phyloP scores from a whole-genome alignment of 2,113 vertebrate genomes.

The Pelobates fuscus region DNA sequence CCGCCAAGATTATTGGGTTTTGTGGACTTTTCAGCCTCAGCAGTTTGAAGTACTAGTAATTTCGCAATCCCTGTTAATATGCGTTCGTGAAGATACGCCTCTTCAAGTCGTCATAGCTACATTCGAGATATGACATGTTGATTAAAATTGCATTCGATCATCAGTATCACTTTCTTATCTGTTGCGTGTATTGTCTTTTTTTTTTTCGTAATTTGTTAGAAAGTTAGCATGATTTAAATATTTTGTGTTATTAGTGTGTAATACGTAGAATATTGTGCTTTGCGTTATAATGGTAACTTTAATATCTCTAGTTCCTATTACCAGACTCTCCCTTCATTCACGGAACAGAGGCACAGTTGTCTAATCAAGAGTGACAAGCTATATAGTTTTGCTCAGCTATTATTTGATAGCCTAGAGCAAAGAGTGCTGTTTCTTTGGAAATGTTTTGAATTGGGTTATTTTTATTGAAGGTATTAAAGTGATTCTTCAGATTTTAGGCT shows the following conservation, averaged over 20 bases:
- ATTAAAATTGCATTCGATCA: slow-evolving; percentile 74
- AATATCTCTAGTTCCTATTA: slow-evolving; percentile 96
- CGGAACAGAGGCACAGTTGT: slow-evolving; percentile 86
- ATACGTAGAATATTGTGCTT: slow-evolving; percentile 80
- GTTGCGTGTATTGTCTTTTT: slow-evolving; percentile 17
- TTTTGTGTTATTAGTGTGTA: slow-evolving; percentile 78
- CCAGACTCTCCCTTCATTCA: slow-evolving; percentile 90
- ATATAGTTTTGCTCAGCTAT: slow-evolving; percentile 96
- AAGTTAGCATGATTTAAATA: too few relatives aligned
- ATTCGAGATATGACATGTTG: slow-evolving; percentile 59
- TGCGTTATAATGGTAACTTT: slow-evolving; percentile 92
- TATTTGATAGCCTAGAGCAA: slow-evolving; percentile 91
- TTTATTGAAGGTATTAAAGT: slow-evolving; percentile 99
- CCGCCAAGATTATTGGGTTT: slow-evolving; percentile 53
- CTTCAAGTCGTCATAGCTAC: slow-evolving; percentile 56
- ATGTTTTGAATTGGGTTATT: slow-evolving; percentile 98
- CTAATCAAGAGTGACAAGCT: slow-evolving; percentile 97
- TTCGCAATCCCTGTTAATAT: slow-evolving; percentile 51
- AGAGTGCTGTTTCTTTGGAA: slow-evolving; percentile 89
- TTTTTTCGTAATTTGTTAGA: too few relatives aligned
- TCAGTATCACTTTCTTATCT: slow-evolving; percentile 65
- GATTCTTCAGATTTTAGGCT: slow-evolving; percentile 97
- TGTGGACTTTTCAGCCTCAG: slow-evolving; percentile 50
- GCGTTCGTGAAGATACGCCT: slow-evolving; percentile 52
- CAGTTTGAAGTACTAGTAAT: slow-evolving; percentile 52